Evolutionary conservation across 1,140 invertebrate genomes (phyloP), one percentile per base, ranked within the genome.

Genomic region (Pachyrhynchus sulphureomaculatus): DNA sequence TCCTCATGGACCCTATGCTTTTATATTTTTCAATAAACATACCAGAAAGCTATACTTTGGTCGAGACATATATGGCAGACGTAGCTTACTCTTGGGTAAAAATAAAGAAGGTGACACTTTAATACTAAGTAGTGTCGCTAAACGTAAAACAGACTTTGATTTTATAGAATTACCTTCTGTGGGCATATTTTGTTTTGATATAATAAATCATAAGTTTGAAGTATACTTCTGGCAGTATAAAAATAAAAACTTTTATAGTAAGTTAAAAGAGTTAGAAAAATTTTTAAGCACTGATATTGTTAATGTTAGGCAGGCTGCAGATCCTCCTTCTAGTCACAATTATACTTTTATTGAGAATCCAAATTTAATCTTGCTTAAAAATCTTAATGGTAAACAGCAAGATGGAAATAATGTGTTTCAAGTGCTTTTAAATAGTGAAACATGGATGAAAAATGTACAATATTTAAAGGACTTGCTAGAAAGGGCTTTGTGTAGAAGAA

Each of bases 11-110:
- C 94, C 95, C 33, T 95, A 87, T 78, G 84, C 90, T 62, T 84
- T 96, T 52, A 83, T 95, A 44, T 94, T 89, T 74, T 91, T 84
- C 75, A 80, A 92, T 69, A 86, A 82, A 72, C 59, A 63, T 32
- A 72, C 70, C 2, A 78, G 84, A 44, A 74, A 72, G 12, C 64
- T 98, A 32, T 95, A 89, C 80, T 95, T 96, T 80, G 88, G 86
- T 5, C 81, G 94, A 75, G 95, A 98, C 79, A 79, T 81, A 62
- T 86, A 94, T 76, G 95, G 95, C 20, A 82, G 93, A 65, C 86
- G 91, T 63, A 92, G 91, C 77, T 79, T 96, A 32, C 77, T 95
- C 13, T 82, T 91, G 71, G 83, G 84, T 72, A 75, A 81, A 63
- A 73, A 78, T 65, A 60, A 76, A 6, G 51, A 68, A 44, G 51